Evolutionary conservation across 2,888 invertebrate species (phyloP).

Genomic region (Nomada lathburiana): DNA sequence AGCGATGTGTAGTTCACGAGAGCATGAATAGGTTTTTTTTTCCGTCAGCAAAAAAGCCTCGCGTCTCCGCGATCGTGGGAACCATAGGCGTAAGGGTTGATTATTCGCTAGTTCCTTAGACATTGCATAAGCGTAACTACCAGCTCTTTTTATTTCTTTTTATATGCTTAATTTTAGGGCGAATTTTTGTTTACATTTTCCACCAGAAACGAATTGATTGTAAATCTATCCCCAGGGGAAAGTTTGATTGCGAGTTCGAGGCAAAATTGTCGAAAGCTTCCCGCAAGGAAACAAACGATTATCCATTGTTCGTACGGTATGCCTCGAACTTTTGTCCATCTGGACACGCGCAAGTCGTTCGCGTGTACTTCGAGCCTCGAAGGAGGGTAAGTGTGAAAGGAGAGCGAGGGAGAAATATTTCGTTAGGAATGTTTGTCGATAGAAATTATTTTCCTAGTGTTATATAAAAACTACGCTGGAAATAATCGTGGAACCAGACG

Average conservation of each 20-base stretch:
- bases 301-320: slow-evolving; percentile 75
- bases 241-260: slow-evolving; percentile 86
- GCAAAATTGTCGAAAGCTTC: slow-evolving; percentile 73
- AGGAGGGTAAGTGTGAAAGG: slow-evolving; percentile 76
- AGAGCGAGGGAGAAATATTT: background rate
- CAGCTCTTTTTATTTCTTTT: background rate
- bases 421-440: background rate
- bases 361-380: slow-evolving; percentile 87
- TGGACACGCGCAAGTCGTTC: slow-evolving; percentile 85
- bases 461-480: slow-evolving; percentile 77
- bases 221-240: slow-evolving; percentile 83
- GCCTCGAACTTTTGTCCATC: slow-evolving; percentile 84
- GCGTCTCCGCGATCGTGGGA: background rate
- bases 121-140: slow-evolving; percentile 1
- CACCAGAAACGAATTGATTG: background rate
- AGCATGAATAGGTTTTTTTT: slow-evolving; percentile 13
- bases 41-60: slow-evolving; percentile 6
- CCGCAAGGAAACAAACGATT: slow-evolving; percentile 55
- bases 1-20: background rate
- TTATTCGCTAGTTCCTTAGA: background rate
- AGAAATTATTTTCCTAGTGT: slow-evolving; percentile 76
- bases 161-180: background rate
- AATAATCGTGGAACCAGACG: slow-evolving; percentile 85
- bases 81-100: slow-evolving; percentile 12
- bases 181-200: background rate